phyloP scores from a whole-genome alignment of 2,888 invertebrate species.

The Meiosimyza platycephala region DNA sequence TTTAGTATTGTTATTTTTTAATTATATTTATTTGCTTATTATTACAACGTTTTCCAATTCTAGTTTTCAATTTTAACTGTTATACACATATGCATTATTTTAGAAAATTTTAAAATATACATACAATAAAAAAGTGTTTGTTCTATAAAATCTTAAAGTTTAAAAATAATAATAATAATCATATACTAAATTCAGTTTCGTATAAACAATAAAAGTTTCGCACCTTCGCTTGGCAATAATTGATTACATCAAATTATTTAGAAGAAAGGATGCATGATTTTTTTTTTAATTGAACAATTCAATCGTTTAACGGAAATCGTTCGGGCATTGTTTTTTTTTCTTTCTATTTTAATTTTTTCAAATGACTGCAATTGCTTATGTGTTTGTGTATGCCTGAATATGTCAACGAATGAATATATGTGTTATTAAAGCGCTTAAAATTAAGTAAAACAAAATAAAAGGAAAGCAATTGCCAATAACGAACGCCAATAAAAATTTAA shows the following conservation, averaged over 20 bases:
- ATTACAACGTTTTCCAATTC: slow-evolving; percentile 3
- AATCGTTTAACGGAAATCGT: slow-evolving; percentile 19
- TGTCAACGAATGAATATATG: background rate
- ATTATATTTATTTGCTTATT: slow-evolving; percentile 5
- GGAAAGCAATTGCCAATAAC: background rate
- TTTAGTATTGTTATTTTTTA: slow-evolving; percentile 6
- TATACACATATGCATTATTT: slow-evolving; percentile 3
- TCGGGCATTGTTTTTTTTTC: background rate
- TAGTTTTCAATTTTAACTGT: no score
- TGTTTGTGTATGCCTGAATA: slow-evolving; percentile 4
- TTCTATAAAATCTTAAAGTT: slow-evolving; percentile 19
- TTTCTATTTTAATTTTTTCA: background rate
- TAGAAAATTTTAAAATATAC: slow-evolving; percentile 8
- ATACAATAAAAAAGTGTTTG: slow-evolving; percentile 5
- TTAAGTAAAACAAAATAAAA: background rate
- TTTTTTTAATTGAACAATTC: slow-evolving; percentile 9
- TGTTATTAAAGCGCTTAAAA: background rate
- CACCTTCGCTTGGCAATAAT: background rate
- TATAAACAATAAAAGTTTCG: slow-evolving; percentile 1
- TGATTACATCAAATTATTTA: slow-evolving; percentile 23
- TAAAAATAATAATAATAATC: slow-evolving; percentile 15
- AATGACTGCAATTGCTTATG: background rate
- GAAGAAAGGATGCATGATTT: background rate
- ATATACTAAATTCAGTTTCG: slow-evolving; percentile 33
- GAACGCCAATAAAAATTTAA: no score